These are phyloP conservation scores for Troides oblongomaculatus DNA, from an alignment of 2,888 invertebrate genomes.

Conservation along the genomic window DNA sequence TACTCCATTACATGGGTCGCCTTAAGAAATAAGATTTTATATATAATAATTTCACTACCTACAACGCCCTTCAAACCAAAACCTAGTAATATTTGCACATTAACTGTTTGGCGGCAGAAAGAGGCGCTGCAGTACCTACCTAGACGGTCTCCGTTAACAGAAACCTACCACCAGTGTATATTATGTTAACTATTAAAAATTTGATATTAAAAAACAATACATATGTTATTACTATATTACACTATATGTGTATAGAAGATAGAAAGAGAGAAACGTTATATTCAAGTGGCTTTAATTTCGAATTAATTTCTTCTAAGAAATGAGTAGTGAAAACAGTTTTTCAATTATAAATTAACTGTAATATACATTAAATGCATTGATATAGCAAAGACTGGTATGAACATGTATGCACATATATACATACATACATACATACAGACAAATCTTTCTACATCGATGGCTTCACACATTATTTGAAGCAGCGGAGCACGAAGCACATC, in stretches of 20 bases:
- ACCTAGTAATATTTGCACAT: too few relatives aligned
- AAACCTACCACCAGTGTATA: neutral
- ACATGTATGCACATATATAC: slow-evolving; percentile 13
- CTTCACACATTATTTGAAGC: slow-evolving; percentile 59
- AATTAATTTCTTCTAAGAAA: neutral
- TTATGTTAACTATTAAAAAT: neutral
- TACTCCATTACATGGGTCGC: too few relatives aligned
- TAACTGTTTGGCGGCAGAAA: too few relatives aligned
- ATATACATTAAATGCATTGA: neutral
- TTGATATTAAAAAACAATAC: neutral
- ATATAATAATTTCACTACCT: too few relatives aligned
- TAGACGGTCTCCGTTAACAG: neutral
- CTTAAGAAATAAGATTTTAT: too few relatives aligned
- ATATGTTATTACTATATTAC: too few relatives aligned
- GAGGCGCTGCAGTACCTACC: too few relatives aligned
- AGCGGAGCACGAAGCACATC: slow-evolving; percentile 59
- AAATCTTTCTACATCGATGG: slow-evolving; percentile 57
- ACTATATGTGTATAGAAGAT: neutral
- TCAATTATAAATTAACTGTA: neutral
- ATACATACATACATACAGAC: slow-evolving; percentile 38
- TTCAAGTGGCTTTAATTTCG: neutral
- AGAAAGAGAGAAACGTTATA: neutral
- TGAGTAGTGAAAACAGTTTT: neutral
- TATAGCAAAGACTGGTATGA: neutral
- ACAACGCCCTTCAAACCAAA: too few relatives aligned